Conservation (phyloP, 2,888 invertebrate genomes). For the Salticus scenicus region DNA sequence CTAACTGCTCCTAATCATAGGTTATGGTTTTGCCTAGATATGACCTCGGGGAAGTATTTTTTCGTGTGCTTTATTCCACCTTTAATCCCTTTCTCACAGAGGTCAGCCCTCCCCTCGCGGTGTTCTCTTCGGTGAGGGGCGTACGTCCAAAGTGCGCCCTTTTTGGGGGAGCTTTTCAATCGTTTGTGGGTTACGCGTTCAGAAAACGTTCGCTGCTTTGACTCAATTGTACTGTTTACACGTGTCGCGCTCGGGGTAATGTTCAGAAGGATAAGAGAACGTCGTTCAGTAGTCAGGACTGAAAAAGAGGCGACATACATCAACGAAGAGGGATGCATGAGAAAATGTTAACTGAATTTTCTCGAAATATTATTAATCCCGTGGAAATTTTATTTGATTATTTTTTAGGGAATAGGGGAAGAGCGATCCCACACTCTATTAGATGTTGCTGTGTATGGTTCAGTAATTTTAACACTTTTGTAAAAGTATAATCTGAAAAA, state of each 20-base stretch:
- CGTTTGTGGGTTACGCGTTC: not conserved
- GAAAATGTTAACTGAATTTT: not conserved
- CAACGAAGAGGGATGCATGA: not conserved
- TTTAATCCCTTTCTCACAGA: not conserved
- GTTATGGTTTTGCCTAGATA: conserved; percentile 6
- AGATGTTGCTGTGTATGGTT: too few species aligned
- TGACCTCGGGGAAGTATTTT: not conserved
- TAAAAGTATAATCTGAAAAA: too few species aligned
- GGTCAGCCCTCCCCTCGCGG: not conserved
- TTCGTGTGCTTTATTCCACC: conserved; percentile 41
- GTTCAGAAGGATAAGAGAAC: not conserved
- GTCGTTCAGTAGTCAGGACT: not conserved
- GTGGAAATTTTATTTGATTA: too few species aligned
- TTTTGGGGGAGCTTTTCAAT: not conserved
- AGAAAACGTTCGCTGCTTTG: not conserved
- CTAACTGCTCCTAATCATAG: conserved; percentile 43
- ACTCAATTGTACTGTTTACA: not conserved
- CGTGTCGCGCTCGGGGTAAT: not conserved
- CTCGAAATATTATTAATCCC: not conserved
- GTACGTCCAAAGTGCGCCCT: not conserved
- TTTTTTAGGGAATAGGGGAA: too few species aligned
- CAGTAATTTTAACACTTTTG: too few species aligned
- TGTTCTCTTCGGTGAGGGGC: not conserved
- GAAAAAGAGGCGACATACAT: not conserved
- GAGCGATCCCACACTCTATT: too few species aligned